Evolutionary conservation across 2,113 vertebrate species (phyloP), one percentile per base, ranked within the genome.

Genomic region (Mustela nigripes): DNA sequence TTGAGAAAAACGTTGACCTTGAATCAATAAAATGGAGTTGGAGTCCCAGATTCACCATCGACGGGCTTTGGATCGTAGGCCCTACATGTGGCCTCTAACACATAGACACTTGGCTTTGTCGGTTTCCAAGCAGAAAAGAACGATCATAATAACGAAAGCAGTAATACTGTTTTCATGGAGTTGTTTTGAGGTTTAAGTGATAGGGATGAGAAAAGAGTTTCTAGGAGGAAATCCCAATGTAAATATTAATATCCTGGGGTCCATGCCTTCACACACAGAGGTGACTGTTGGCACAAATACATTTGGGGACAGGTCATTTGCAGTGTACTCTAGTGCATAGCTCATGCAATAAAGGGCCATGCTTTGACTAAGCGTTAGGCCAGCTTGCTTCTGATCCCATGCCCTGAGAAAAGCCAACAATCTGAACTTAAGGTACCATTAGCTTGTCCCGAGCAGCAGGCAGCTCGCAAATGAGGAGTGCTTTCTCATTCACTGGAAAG

Each of bases 401-500:
- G 31, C 16, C 33, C 90, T 81, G 62, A 83, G 76, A 82, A 76
- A 42, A 10, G 92, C 78, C 7, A 96, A 53, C 65, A 94, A 69
- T 89, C 95, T 93, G 95, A 98, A 97, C 60, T 81, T 95, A 67
- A 93, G 65, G 84, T 58, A 28, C 95, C 86, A 87, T 98, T 88
- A 91, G 63, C 69, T 91, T 96, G 48, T 97, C 98, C 92, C 93
- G 82, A 92, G 94, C 1, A 60, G 42, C 1, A 95, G 97, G 89
- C 95, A 96, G 42, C 95, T 93, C 87, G 96, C 88, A 93, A 88
- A 89, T 91, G 96, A 96, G 89, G 97, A 92, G 60, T 86, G 93
- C 84, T 96, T 98, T 97, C 94, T 96, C 65, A 96, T 97, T 98
- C 62, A 48, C 62, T 89, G 74, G 89, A 97, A 97, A 95, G 93